Conservation (phyloP, 2,113 vertebrate species). For the Hemibagrus wyckioides region DNA sequence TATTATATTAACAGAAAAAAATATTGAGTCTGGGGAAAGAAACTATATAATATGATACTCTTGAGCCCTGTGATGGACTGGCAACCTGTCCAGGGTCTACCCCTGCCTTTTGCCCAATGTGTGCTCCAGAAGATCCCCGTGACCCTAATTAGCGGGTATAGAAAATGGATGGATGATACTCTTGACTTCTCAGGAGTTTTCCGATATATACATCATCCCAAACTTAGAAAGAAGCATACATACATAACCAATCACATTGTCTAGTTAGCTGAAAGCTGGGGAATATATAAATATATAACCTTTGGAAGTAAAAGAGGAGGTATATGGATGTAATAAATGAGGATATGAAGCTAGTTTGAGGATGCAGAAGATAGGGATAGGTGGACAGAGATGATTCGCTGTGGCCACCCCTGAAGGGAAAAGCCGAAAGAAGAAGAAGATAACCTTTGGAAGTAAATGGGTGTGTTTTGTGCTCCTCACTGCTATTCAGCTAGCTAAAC, state of each 20-base stretch:
- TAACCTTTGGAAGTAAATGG: neutral
- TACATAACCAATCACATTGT: neutral
- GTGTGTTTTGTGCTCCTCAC: neutral
- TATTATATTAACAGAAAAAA: neutral
- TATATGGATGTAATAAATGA: too few species aligned
- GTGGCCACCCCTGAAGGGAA: too few species aligned
- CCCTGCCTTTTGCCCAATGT: too few species aligned
- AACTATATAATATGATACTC: neutral
- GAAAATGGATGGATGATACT: too few species aligned
- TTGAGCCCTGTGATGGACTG: too few species aligned
- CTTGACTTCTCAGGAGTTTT: neutral
- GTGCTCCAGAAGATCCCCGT: too few species aligned
- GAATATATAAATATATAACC: neutral
- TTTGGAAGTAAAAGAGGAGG: neutral
- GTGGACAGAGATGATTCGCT: too few species aligned
- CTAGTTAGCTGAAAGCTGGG: neutral
- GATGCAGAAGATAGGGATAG: too few species aligned
- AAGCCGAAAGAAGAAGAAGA: neutral
- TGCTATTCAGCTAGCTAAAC: neutral
- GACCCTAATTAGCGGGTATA: too few species aligned
- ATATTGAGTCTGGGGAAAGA: neutral
- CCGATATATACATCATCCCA: neutral
- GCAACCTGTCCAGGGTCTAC: too few species aligned
- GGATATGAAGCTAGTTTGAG: too few species aligned
- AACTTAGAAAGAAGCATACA: neutral